Conservation (phyloP, 2,113 vertebrate genomes). For the Phrynosoma blainvillii region DNA sequence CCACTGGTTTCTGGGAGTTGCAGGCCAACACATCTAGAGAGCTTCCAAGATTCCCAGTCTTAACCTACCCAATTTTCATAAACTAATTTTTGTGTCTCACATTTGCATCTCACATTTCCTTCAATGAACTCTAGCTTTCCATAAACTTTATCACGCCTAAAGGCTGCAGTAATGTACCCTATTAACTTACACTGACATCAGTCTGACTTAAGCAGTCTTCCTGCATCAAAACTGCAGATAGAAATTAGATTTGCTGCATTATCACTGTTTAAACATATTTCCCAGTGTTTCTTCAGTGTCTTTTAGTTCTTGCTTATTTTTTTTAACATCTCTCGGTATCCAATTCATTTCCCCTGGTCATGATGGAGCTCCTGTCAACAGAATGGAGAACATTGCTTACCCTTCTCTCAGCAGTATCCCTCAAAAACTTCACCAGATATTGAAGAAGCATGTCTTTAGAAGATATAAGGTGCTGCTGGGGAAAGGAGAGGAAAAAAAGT, state of each 20-base stretch:
- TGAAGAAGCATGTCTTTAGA: no score
- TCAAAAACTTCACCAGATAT: no score
- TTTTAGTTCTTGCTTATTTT: background rate
- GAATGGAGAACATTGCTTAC: no score
- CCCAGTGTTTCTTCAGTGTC: background rate
- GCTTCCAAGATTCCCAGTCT: no score
- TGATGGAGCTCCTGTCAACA: no score
- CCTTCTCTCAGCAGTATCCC: no score
- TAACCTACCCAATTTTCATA: background rate
- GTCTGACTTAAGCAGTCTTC: background rate
- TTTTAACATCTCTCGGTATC: background rate
- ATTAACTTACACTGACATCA: background rate
- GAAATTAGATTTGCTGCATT: background rate
- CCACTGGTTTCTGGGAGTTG: no score
- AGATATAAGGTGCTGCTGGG: no score
- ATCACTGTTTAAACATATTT: background rate
- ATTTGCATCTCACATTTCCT: background rate
- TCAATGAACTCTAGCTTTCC: background rate
- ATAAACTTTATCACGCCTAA: background rate
- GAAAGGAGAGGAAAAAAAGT: no score
- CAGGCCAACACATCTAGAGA: no score
- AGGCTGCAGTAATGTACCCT: background rate
- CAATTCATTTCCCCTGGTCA: no score
- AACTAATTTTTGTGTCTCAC: background rate
- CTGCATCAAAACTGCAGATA: background rate